A percentile compares a stretch with the other conserved stretches of the same genome.
Conservation (phyloP, 2,113 vertebrate species). For the Cichladusa arquata region DNA sequence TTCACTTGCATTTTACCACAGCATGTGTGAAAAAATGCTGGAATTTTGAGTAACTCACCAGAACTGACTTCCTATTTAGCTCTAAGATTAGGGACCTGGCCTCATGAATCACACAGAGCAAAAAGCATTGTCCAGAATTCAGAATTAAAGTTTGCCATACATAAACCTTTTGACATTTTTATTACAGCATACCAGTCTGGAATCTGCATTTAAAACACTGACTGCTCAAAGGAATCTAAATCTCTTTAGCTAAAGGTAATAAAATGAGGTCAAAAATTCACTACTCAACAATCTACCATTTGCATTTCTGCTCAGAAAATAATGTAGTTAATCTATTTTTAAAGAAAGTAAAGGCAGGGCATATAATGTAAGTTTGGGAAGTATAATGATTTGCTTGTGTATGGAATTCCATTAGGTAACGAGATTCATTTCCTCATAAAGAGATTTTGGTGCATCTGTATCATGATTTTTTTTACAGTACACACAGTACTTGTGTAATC, state of each 20-base stretch:
- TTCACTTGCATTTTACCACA: not conserved
- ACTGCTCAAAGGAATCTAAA: constrained; percentile 43
- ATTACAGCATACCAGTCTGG: not conserved
- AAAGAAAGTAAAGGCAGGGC: not conserved
- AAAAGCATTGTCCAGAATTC: constrained; percentile 29
- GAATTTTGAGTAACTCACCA: not conserved
- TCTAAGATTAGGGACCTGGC: not conserved
- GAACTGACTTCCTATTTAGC: not conserved
- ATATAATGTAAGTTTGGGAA: not conserved
- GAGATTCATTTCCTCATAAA: not conserved
- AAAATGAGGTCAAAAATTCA: constrained; percentile 44
- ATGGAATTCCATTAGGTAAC: not conserved
- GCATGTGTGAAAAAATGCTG: not conserved
- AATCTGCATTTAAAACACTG: constrained; percentile 29
- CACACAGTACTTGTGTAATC: not conserved
- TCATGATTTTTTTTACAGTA: not conserved
- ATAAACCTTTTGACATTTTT: constrained; percentile 38
- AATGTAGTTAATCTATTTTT: not conserved
- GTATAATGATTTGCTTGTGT: not conserved
- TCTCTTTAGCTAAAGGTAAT: constrained; percentile 45
- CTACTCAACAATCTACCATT: not conserved
- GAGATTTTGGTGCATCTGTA: not conserved
- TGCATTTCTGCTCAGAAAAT: not conserved
- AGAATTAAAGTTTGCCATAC: constrained; percentile 27
- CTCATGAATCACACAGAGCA: constrained; percentile 9